Percentiles rank a stretch among this genome's conserved stretches.
phyloP scores from a whole-genome alignment of 2,113 vertebrate species.

The Ornithorhynchus anatinus region DNA sequence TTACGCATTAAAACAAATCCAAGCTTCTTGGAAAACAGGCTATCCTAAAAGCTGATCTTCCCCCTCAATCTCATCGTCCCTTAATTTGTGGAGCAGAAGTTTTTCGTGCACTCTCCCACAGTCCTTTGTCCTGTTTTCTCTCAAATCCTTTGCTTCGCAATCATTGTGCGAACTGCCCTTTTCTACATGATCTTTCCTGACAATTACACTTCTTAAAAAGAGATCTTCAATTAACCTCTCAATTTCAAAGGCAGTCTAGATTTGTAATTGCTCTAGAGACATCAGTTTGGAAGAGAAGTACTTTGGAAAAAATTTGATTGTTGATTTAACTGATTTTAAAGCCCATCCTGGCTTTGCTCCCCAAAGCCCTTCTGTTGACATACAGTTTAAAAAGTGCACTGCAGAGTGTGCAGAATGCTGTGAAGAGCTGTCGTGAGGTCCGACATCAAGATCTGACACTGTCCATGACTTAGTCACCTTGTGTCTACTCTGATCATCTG shows the following conservation, averaged over 20 bases:
- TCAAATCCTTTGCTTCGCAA: not conserved
- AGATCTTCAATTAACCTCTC: not conserved
- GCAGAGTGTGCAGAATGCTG: not conserved
- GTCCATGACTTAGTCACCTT: slow-evolving; percentile 25
- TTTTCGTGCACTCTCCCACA: not conserved
- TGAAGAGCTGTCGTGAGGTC: not conserved
- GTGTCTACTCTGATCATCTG: slow-evolving; percentile 26
- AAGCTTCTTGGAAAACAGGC: no score
- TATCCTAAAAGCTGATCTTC: not conserved
- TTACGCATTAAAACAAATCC: no score
- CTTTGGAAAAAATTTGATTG: not conserved
- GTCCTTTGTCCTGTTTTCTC: not conserved
- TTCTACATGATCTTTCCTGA: not conserved
- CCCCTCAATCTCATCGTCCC: not conserved
- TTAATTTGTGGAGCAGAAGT: not conserved
- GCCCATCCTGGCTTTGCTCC: not conserved
- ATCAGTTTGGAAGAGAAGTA: slow-evolving; percentile 27
- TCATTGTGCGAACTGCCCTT: not conserved
- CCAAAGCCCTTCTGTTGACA: not conserved
- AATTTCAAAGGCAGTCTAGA: slow-evolving; percentile 2
- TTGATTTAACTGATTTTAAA: not conserved
- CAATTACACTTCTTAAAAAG: not conserved
- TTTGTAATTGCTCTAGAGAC: no score
- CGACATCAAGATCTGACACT: slow-evolving; percentile 41
- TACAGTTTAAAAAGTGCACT: slow-evolving; percentile 21